phyloP scores from a whole-genome alignment of 30 jellyfish, hydroid and myxozoan species.

The Turritopsis dohrnii region DNA sequence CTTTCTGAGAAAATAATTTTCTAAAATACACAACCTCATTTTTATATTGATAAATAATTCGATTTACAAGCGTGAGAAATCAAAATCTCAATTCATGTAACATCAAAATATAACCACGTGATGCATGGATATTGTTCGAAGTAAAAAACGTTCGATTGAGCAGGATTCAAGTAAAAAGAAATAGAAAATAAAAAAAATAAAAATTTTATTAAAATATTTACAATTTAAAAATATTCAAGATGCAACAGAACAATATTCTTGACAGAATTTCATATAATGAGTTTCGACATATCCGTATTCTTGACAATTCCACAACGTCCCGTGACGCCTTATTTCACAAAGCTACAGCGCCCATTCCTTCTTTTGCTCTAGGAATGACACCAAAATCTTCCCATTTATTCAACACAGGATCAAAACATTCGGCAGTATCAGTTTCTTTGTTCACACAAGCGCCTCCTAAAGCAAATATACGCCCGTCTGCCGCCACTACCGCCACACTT shows the following conservation, averaged over 20 bases:
- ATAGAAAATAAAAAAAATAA: not conserved
- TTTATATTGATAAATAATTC: not conserved
- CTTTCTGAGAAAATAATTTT: not conserved
- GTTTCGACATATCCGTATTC: too few species aligned
- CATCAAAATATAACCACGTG: not conserved
- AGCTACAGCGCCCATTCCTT: conserved; percentile 65
- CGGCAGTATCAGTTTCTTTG: conserved; percentile 48
- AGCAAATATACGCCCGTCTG: conserved; percentile 43
- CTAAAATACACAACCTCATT: not conserved
- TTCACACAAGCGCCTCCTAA: conserved; percentile 63
- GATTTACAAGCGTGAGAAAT: not conserved
- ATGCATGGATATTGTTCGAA: not conserved
- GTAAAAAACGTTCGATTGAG: too few species aligned
- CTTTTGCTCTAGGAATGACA: conserved; percentile 40
- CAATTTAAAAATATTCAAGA: not conserved
- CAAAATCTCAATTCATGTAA: not conserved
- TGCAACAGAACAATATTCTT: not conserved
- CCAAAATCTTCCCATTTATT: conserved; percentile 57
- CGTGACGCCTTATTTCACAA: not conserved
- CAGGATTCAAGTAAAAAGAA: not conserved
- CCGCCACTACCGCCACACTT: conserved; percentile 64
- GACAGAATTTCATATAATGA: too few species aligned
- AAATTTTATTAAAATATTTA: too few species aligned
- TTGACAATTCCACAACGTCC: not conserved
- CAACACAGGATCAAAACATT: conserved; percentile 50